Percentiles rank a stretch among this genome's conserved stretches.
These are phyloP conservation scores for Caenorhabditis inopinata DNA, from an alignment of 1,140 invertebrate genomes.

Conservation along the genomic window DNA sequence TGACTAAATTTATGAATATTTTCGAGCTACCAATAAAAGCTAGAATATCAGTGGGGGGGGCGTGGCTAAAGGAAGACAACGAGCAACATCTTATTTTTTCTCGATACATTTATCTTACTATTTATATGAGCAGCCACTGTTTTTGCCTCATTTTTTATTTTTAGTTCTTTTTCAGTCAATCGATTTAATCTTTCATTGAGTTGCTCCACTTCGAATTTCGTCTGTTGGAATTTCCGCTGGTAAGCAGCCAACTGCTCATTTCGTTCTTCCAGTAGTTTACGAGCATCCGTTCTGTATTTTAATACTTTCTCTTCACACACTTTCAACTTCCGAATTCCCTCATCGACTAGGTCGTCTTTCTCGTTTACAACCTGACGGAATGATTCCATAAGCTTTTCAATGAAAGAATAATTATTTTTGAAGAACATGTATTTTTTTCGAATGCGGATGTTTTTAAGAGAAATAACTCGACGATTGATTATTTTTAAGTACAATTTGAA, in stretches of 20 bases:
- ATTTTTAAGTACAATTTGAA: too few species aligned
- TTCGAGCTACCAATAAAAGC: too few species aligned
- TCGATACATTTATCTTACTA: not conserved
- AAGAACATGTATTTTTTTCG: too few species aligned
- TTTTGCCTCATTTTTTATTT: not conserved
- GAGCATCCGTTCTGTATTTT: not conserved
- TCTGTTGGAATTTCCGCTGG: not conserved
- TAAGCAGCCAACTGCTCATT: not conserved
- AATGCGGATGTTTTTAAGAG: too few species aligned
- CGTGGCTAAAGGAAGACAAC: too few species aligned
- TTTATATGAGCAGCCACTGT: not conserved
- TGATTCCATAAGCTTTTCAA: not conserved
- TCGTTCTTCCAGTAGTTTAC: not conserved
- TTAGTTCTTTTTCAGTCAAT: not conserved
- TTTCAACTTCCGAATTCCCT: not conserved
- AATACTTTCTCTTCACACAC: not conserved
- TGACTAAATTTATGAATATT: too few species aligned
- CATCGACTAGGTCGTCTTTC: not conserved
- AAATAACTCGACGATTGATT: too few species aligned
- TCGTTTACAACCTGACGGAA: not conserved
- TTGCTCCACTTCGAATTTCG: not conserved
- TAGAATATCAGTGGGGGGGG: too few species aligned
- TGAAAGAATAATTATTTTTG: too few species aligned
- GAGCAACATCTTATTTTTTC: too few species aligned
- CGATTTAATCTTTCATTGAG: not conserved